Evolutionary conservation across 2,797 vertebrate genomes (phyloP), one percentile per base, ranked within the genome.

Genomic region (Merluccius polli): DNA sequence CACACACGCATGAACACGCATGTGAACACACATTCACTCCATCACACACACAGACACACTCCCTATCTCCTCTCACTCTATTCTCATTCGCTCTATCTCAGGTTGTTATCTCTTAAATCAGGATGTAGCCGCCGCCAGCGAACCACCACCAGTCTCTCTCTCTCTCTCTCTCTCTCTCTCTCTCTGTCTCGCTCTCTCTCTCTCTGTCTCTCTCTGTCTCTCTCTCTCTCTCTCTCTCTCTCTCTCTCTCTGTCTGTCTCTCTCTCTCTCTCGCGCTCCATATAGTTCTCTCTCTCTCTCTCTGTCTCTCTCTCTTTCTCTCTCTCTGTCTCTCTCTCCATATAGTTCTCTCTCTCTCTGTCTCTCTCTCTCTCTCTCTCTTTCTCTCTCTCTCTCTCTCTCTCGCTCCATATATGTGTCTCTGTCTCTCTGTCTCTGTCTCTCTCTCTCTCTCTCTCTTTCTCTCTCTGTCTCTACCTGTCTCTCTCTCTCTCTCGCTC

Each of bases 21-120:
- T 6, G 21, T 11, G 10, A 1, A 52, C 48, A 52, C 48, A 52
- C 41, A 48, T 5, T 44, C 41, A 44, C 41, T 44, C 41, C 41
- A 44, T 44, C 16, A 44, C 41, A 44, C 41, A 44, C 41, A 44
- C 4, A 18, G 41, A 44, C 15, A 4, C 41, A 18, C 81, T 76
- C 83, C 73, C 67, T 84, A 77, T 83, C 75, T 74, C 81, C 73
- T 77, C 29, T 71, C 83, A 73, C 76, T 75, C 88, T 85, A 84
- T 86, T 79, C 83, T 84, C 83, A 12, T 83, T 31, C 82, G 85
- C 78, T 75, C 84, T 82, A 78, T 89, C 87, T 77, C 65, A 78
- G 80, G 80, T 77, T 89, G 84, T 86, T 88, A 80, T 87, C 83
- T 67, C 77, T 84, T 85, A 81, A 83, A 89, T 88, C 87, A 79